Base-by-base conservation (phyloP, 2,888 invertebrate genomes). In the Melieria picta region DNA sequence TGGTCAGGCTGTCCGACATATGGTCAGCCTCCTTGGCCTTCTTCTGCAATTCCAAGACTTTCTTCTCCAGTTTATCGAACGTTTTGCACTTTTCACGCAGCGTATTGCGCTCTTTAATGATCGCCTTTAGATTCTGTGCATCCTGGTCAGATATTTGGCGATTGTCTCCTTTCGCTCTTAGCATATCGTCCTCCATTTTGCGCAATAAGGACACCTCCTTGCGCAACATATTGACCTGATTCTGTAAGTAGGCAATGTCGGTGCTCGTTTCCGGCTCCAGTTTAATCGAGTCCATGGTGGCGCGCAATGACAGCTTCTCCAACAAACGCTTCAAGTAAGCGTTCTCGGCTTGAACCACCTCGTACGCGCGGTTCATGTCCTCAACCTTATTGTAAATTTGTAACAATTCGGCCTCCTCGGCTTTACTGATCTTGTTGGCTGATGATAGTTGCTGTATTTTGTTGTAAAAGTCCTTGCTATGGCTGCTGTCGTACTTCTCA, bases 281-380 rank as follows among this genome's bases (percentile, higher is more conserved):
- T 13, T 60, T 57, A 10, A 83, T 77, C 47, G 52, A 72, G 3
- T 79, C 77, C 69, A 81, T 48, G 3, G 68, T 72, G 5, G 75
- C 72, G 6, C 81, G 81, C 4, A 66, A 71, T 0, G 80, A 75
- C 13, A 82, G 77, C 58, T 85, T 85, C 11, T 84, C 85, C 47
- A 84, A 75, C 9, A 84, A 72, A 7, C 79, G 75, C 68, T 80
- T 80, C 0, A 84, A 74, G 50, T 80, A 79, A 0, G 72, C 77
- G 76, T 83, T 85, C 72, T 85, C 82, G 7, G 82, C 81, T 63
- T 82, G 78, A 4, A 82, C 65, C n/a, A 82, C 76, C 45, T 84
- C 81, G 60, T 80, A 79, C 0, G 81, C 79, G 61, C 79, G 82
- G 72, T 78, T 77, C 80, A 84, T 79, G 64, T 82, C 80, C 61